Evolutionary conservation across 2,113 vertebrate genomes (phyloP).

Genomic region (Ceyx melanurus): DNA sequence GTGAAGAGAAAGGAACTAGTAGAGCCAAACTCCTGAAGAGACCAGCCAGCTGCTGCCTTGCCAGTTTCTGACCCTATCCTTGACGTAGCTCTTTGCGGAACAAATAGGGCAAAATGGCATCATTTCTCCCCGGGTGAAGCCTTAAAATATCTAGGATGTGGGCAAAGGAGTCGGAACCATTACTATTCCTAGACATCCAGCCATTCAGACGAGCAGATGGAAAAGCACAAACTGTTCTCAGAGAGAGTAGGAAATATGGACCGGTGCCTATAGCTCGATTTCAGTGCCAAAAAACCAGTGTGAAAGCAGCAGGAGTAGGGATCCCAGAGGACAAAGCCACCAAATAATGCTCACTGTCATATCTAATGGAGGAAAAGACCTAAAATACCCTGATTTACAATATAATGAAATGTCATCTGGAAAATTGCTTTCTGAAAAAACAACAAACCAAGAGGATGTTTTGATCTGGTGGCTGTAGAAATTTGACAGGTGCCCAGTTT

Average conservation of each 20-base stretch:
- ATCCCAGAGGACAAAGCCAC: conserved; percentile 6
- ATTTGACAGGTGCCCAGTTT: not conserved
- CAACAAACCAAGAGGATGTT: not conserved
- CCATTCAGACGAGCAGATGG: conserved; percentile 64
- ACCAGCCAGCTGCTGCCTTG: conserved; percentile 6
- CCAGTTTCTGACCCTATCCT: conserved; percentile 17
- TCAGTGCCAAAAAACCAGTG: not conserved
- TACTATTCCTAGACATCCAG: conserved; percentile 56
- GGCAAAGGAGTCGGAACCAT: not conserved
- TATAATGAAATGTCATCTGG: not conserved
- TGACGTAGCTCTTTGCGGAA: not conserved
- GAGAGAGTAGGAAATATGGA: conserved; percentile 52
- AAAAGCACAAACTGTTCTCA: conserved; percentile 43
- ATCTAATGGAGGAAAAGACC: not conserved
- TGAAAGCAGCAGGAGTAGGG: conserved; percentile 12
- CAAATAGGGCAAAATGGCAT: conserved; percentile 5
- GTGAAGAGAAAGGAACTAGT: not conserved
- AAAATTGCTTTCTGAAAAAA: not conserved
- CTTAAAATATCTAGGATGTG: not conserved
- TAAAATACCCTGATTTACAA: not conserved
- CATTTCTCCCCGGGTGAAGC: not conserved
- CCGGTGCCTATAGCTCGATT: conserved; percentile 8
- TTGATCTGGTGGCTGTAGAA: not conserved
- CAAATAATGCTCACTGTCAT: not conserved
- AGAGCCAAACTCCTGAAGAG: conserved; percentile 34